phyloP scores from a whole-genome alignment of 2,113 vertebrate genomes.

The Felis chaus region DNA sequence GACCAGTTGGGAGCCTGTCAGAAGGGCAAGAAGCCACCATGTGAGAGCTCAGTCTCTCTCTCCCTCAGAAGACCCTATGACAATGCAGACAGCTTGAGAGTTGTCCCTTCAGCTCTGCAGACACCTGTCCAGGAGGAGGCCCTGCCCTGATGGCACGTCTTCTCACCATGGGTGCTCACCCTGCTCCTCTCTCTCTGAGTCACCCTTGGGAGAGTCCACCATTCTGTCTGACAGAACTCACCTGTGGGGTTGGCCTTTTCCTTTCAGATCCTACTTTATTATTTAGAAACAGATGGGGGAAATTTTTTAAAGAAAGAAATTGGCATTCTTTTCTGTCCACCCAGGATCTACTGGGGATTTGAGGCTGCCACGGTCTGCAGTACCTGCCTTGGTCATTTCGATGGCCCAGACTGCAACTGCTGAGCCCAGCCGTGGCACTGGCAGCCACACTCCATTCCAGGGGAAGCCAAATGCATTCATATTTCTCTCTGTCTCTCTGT shows the following conservation, averaged over 20 bases:
- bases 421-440: background rate
- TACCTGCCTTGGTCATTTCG: background rate
- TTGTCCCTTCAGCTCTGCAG: background rate
- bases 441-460: background rate
- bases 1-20: too few relatives aligned
- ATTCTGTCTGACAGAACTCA: background rate
- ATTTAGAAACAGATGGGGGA: background rate
- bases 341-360: background rate
- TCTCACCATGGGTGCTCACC: background rate
- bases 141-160: background rate
- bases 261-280: constrained; percentile 7
- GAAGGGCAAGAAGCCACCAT: background rate
- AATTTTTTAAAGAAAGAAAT: background rate
- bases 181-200: background rate
- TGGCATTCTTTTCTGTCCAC: background rate
- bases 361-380: background rate
- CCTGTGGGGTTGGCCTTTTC: background rate
- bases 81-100: background rate
- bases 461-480: background rate
- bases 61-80: background rate
- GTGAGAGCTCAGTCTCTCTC: background rate
- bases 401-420: background rate
- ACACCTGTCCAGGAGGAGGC: background rate
- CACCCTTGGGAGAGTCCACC: background rate
- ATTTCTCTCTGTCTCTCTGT: background rate